phyloP scores from a whole-genome alignment of 2,113 vertebrate species.

The Himantopus leucocephalus region DNA sequence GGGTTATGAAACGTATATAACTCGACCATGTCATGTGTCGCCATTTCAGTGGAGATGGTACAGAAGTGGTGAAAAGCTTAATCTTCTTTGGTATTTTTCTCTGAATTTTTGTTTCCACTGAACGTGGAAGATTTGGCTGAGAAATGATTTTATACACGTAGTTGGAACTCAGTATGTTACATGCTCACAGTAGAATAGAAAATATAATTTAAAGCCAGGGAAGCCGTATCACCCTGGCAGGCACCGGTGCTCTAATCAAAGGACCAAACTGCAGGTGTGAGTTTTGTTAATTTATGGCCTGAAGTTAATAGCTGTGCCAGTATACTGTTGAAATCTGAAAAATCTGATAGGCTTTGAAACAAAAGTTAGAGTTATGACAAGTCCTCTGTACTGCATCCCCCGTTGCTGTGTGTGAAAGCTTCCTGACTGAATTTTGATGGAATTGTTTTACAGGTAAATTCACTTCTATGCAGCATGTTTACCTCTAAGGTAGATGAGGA shows the following conservation, averaged over 20 bases:
- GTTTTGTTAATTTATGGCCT: not conserved
- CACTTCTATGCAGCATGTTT: not conserved
- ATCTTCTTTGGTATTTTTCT: conserved; percentile 24
- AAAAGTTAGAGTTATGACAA: not conserved
- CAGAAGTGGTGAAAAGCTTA: conserved; percentile 6
- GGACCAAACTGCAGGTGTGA: not conserved
- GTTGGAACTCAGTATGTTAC: not conserved
- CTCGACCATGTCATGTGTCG: not conserved
- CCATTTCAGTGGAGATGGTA: not conserved
- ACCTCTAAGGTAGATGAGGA: not conserved
- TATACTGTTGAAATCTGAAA: not conserved
- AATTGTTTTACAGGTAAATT: not conserved
- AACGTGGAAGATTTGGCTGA: not conserved
- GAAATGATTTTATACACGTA: not conserved
- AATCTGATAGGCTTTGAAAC: not conserved
- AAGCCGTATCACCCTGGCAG: not conserved
- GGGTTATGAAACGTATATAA: not conserved
- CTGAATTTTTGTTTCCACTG: conserved; percentile 26
- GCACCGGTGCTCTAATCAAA: not conserved
- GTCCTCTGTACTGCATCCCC: not conserved
- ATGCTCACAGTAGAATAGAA: conserved; percentile 13
- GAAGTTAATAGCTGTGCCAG: not conserved
- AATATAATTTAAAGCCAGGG: conserved; percentile 1
- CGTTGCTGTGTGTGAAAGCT: not conserved
- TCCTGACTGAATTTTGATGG: not conserved